A percentile compares a stretch with the other conserved stretches of the same genome.
Conservation (phyloP, 2,797 vertebrate species). For the Nyctalus aviator region DNA sequence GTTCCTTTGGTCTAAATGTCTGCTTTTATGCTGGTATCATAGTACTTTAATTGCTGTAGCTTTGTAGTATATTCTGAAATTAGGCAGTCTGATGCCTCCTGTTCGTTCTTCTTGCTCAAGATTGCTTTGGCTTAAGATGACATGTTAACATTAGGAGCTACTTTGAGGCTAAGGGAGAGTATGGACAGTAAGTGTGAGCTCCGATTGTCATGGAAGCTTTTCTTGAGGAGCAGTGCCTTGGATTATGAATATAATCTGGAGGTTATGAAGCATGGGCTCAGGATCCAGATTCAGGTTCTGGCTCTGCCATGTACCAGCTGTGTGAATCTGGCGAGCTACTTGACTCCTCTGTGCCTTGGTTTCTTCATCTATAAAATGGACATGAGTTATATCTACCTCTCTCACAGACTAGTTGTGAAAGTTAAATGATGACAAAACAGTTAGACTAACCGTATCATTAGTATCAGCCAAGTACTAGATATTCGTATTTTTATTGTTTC, state of each 20-base stretch:
- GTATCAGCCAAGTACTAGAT: not conserved
- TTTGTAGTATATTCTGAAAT: not conserved
- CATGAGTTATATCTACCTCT: not conserved
- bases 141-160: not conserved
- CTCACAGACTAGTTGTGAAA: not conserved
- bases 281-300: not conserved
- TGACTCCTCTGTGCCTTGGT: not conserved
- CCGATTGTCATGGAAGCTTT: not conserved
- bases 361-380: constrained; percentile 19
- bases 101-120: not conserved
- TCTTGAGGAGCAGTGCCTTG: not conserved
- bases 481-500: not conserved
- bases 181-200: not conserved
- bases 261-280: not conserved
- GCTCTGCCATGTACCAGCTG: not conserved
- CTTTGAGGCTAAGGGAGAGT: not conserved
- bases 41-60: not conserved
- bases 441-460: not conserved
- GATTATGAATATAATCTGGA: not conserved
- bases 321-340: not conserved
- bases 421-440: constrained; percentile 22
- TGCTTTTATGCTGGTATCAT: not conserved
- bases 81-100: not conserved
- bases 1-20: not conserved
- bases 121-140: not conserved